Base-by-base conservation (phyloP, 2,113 vertebrate species). In the Syrrhaptes paradoxus region DNA sequence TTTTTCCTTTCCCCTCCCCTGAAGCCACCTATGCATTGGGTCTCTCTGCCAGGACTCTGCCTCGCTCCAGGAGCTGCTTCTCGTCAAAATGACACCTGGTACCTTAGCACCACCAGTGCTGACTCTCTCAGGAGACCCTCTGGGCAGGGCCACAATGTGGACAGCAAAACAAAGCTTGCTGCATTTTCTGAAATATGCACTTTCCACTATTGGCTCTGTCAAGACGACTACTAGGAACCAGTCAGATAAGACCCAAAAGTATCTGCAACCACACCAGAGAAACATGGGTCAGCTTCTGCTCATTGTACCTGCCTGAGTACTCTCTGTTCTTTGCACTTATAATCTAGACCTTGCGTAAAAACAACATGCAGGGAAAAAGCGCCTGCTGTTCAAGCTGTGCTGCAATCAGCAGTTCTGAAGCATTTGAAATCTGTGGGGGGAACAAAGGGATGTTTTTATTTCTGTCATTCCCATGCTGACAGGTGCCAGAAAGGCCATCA, bases 391-490 rank as follows among this genome's bases (percentile, higher is more conserved):
- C 61, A 51, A 68, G 19, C 61, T 61, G 52, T 89, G 83, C 79
- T 90, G 57, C 48, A 63, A 28, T 88, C 79, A 88, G 90, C 63
- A 90, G 43, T 52, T 84, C 63, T 51, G 49, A 93, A 85, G 65
- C n/a, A 48, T 72, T 85, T 78, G 52, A 95, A 89, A 59, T 58
- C 3, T 0, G 20, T 13, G 24, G 5, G 12, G 61, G 13, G 11
- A 3, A 6, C 10, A 38, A 43, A 45, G 7, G 17, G 25, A 74
- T 67, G 38, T n/a, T 85, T 94, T 95, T 75, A 61, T 34, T 90
- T 84, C 94, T 95, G 68, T 81, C 80, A 67, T 71, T 93, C 28
- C 11, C 54, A 29, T 48, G 29, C 75, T 89, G 84, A 94, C 19
- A 13, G 48, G 86, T 61, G 31, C 73, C 73, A 94, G 80, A 85